phyloP scores from a whole-genome alignment of 2,113 vertebrate genomes.

The Dipodomys merriami region DNA sequence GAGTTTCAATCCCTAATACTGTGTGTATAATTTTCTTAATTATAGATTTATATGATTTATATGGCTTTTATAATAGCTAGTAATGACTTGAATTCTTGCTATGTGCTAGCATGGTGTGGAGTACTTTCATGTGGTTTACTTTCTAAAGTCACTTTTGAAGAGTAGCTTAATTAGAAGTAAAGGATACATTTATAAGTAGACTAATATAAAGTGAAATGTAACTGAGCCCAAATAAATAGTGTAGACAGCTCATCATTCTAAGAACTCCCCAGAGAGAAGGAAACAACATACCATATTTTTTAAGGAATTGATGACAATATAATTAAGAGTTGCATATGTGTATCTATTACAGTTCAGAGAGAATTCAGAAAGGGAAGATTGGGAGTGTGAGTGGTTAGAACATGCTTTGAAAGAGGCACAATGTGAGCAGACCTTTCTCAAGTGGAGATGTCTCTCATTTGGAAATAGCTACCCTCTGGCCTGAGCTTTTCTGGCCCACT shows the following conservation, averaged over 20 bases:
- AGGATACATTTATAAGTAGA: constrained; percentile 20
- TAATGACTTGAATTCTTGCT: constrained; percentile 12
- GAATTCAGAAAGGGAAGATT: background rate
- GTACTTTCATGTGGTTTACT: background rate
- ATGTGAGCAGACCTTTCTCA: background rate
- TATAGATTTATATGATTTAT: background rate
- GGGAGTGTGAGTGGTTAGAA: background rate
- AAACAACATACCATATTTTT: background rate
- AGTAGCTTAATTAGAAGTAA: background rate
- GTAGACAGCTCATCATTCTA: background rate
- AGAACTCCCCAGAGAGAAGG: constrained; percentile 32
- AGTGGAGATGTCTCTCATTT: background rate
- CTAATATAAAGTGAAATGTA: background rate
- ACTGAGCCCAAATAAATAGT: constrained; percentile 21
- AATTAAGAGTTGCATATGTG: background rate
- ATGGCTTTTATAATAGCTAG: background rate
- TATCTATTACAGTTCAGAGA: background rate
- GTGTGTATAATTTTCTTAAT: background rate
- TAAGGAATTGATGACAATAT: background rate
- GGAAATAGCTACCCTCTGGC: background rate
- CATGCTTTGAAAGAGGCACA: background rate
- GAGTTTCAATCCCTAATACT: too few species aligned
- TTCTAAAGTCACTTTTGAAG: background rate
- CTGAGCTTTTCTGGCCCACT: background rate
- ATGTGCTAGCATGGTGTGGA: background rate